Evolutionary conservation across 2,113 vertebrate genomes (phyloP).

Genomic region (Oriolus oriolus): DNA sequence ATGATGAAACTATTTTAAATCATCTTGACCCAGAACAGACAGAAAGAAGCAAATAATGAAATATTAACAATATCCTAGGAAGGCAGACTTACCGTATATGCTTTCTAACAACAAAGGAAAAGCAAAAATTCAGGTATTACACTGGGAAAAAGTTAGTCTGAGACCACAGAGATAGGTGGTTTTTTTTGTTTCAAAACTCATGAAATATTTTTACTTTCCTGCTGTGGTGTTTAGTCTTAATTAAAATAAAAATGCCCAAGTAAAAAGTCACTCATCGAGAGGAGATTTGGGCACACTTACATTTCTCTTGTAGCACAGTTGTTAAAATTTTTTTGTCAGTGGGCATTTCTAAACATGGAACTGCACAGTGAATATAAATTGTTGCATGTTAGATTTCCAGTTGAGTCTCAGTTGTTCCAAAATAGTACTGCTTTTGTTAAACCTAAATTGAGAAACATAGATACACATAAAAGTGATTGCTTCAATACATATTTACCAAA

Average conservation of each 20-base stretch:
- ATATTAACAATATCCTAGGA: not conserved
- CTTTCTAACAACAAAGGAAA: not conserved
- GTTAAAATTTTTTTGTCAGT: not conserved
- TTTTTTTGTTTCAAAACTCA: not conserved
- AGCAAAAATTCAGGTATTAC: not conserved
- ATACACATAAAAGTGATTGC: not conserved
- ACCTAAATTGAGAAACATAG: not conserved
- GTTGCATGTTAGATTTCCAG: not conserved
- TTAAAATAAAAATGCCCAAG: not conserved
- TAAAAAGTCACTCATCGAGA: not conserved
- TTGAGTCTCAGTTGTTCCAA: not conserved
- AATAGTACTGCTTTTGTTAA: not conserved
- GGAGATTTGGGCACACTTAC: not conserved
- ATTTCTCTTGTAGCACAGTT: not conserved
- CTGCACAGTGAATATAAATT: not conserved
- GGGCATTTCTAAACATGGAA: not conserved
- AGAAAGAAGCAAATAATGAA: not conserved
- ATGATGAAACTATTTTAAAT: not conserved
- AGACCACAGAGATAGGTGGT: not conserved
- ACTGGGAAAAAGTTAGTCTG: not conserved
- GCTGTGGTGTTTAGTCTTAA: not conserved
- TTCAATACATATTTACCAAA: not conserved
- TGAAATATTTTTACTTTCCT: not conserved
- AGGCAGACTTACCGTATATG: not conserved
- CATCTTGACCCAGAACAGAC: not conserved